phyloP scores from a whole-genome alignment of 2,113 vertebrate genomes.

The Syrrhaptes paradoxus region DNA sequence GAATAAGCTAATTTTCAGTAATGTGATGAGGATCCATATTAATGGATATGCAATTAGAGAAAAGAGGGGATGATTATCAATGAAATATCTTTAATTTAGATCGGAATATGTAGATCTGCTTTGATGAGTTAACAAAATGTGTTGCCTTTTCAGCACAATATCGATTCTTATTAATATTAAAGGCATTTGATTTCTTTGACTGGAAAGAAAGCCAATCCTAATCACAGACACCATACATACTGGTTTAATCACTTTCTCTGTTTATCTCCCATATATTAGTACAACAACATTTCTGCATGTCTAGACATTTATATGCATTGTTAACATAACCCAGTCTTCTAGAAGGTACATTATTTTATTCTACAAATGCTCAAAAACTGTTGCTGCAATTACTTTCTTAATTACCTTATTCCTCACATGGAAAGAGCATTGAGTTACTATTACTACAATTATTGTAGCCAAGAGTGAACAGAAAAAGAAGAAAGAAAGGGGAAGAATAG shows the following conservation, averaged over 20 bases:
- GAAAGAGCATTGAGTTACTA: background rate
- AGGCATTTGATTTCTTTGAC: background rate
- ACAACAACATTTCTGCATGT: background rate
- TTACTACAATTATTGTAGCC: background rate
- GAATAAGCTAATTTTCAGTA: background rate
- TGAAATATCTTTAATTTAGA: conserved; percentile 1
- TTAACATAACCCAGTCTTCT: background rate
- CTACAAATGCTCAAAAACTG: background rate
- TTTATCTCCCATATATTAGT: background rate
- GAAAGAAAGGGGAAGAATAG: background rate
- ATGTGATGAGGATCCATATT: background rate
- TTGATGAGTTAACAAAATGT: background rate
- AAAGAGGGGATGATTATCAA: background rate
- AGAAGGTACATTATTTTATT: background rate
- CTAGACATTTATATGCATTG: background rate
- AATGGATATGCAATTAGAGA: background rate
- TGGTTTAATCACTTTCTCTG: background rate
- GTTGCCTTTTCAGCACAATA: conserved; percentile 13
- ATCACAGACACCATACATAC: background rate
- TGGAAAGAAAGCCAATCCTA: conserved; percentile 3
- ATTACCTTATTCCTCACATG: background rate
- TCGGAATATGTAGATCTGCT: background rate
- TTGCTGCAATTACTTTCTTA: background rate
- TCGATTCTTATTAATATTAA: background rate
- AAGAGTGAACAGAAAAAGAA: background rate